phyloP scores from a whole-genome alignment of 1,140 invertebrate species.

The Prorops nasuta region DNA sequence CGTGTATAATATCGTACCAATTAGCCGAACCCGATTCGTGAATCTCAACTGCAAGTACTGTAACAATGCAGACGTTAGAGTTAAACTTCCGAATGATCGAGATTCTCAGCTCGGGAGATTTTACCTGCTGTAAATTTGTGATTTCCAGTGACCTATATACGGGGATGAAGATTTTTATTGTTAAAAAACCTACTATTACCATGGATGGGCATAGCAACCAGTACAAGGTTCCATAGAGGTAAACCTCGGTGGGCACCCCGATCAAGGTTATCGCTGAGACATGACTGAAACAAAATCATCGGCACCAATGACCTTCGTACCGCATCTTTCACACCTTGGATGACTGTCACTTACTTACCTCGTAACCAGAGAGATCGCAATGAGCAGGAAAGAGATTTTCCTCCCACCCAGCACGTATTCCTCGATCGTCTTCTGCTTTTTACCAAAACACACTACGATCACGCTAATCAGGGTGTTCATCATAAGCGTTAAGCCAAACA shows the following conservation, averaged over 20 bases:
- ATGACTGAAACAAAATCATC: neutral
- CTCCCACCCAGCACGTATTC: constrained; percentile 13
- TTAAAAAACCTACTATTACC: constrained; percentile 1
- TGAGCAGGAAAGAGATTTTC: constrained; percentile 8
- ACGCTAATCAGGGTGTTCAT: constrained; percentile 9
- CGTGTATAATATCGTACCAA: neutral
- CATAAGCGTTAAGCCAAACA: constrained; percentile 8
- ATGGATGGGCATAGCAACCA: constrained; percentile 1
- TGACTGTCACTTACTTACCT: neutral
- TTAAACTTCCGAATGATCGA: neutral
- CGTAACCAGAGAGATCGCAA: neutral
- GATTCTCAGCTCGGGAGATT: neutral
- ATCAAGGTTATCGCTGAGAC: constrained; percentile 1
- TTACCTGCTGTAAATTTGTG: neutral
- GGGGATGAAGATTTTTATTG: neutral
- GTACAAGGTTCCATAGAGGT: neutral
- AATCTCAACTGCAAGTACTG: neutral
- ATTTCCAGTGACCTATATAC: neutral
- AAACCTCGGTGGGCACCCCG: neutral
- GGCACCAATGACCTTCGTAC: too few species aligned
- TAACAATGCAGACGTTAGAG: neutral
- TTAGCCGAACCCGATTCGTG: neutral
- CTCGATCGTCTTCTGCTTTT: constrained; percentile 7
- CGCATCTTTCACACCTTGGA: neutral
- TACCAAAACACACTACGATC: constrained; percentile 8